These are phyloP conservation scores for Asbolus verrucosus DNA, from an alignment of 1,140 invertebrate species.

Conservation along the genomic window DNA sequence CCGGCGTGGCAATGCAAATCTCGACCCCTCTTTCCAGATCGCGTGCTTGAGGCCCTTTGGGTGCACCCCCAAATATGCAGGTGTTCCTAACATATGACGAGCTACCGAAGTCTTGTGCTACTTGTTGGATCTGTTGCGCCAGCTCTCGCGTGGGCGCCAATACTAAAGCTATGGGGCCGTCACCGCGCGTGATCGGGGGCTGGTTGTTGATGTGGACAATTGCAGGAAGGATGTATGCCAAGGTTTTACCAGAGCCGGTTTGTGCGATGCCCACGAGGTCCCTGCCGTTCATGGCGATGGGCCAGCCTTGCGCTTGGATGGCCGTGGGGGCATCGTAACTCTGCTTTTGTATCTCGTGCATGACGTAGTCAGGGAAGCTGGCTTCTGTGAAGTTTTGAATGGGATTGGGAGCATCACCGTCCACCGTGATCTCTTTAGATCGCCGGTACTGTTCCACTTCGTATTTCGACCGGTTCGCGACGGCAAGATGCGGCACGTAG, in stretches of 20 bases:
- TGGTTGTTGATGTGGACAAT: conserved; percentile 95
- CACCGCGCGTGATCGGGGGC: conserved; percentile 80
- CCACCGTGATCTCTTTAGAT: conserved; percentile 84
- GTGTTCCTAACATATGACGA: conserved; percentile 88
- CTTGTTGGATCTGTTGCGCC: conserved; percentile 96
- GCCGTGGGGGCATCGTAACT: conserved; percentile 87
- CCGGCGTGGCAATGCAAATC: conserved; percentile 95
- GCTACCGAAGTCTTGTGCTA: conserved; percentile 90
- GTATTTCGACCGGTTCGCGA: conserved; percentile 75
- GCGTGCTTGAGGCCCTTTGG: conserved; percentile 87
- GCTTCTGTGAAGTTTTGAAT: conserved; percentile 86
- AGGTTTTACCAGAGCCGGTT: conserved; percentile 91
- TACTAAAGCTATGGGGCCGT: conserved; percentile 91
- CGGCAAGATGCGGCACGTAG: conserved; percentile 84
- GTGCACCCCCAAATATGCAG: conserved; percentile 96
- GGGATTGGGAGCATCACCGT: conserved; percentile 73
- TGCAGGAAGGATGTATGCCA: conserved; percentile 83
- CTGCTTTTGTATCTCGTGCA: conserved; percentile 78
- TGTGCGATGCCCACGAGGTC: conserved; percentile 95
- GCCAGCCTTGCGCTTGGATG: conserved; percentile 93
- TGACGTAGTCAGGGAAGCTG: conserved; percentile 85
- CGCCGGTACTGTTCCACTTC: conserved; percentile 83
- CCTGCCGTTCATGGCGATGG: conserved; percentile 89
- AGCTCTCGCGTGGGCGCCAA: conserved; percentile 94
- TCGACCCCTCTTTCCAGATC: conserved; percentile 91